phyloP scores from a whole-genome alignment of 2,797 vertebrate species.

The Phoebastria nigripes region DNA sequence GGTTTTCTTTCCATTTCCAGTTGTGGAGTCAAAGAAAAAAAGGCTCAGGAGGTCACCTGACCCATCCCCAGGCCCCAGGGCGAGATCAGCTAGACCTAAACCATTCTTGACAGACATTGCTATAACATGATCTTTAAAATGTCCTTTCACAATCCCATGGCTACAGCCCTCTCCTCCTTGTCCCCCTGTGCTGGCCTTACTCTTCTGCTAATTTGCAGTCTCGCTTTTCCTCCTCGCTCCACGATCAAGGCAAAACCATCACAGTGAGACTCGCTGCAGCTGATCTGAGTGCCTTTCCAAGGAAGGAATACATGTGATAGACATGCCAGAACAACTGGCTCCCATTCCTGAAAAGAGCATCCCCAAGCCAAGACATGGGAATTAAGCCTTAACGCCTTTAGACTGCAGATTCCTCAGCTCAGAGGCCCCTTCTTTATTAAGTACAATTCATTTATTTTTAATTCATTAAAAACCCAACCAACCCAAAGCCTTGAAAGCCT shows the following conservation, averaged over 20 bases:
- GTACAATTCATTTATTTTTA: background rate
- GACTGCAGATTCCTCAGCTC: background rate
- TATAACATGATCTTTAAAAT: background rate
- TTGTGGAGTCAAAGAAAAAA: background rate
- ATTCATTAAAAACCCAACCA: background rate
- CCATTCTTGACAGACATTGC: background rate
- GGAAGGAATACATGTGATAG: background rate
- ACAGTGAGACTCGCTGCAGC: background rate
- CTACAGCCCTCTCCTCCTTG: background rate
- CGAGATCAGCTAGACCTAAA: background rate
- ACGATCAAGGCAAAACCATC: background rate
- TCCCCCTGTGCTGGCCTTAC: background rate
- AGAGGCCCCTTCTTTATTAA: background rate
- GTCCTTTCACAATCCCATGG: background rate
- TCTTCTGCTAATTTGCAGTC: background rate
- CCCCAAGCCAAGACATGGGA: background rate
- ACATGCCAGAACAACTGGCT: background rate
- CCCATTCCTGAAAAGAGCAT: background rate
- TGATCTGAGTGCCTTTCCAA: background rate
- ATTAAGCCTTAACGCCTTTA: background rate
- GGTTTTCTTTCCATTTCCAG: background rate
- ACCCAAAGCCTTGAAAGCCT: background rate
- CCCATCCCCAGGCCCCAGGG: background rate
- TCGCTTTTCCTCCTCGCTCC: background rate
- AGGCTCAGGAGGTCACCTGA: slow-evolving; percentile 5